Conservation (phyloP, 2,888 invertebrate species). For the Stegophylla sp. region DNA sequence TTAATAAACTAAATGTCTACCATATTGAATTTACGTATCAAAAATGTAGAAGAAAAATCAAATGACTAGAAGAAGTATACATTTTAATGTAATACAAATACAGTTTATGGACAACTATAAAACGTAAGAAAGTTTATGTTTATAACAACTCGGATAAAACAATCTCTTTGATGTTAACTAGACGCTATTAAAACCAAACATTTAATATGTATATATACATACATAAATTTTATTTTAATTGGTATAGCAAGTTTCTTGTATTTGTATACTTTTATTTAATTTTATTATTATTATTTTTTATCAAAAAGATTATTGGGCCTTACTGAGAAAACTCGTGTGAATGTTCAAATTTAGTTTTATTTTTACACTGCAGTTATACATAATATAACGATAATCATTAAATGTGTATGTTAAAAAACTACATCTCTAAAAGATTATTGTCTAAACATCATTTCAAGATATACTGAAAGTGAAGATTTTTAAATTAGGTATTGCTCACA, state of each 20-base stretch:
- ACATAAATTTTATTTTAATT: slow-evolving; percentile 31
- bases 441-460: too few relatives aligned
- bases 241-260: background rate
- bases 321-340: too few relatives aligned
- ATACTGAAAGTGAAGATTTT: too few relatives aligned
- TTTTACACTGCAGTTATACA: background rate
- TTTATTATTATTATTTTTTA: too few relatives aligned
- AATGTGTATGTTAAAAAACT: background rate
- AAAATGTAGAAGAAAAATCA: background rate
- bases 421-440: too few relatives aligned
- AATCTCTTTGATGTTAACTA: slow-evolving; percentile 36
- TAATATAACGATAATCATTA: background rate
- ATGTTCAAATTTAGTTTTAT: too few relatives aligned
- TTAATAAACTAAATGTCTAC: background rate
- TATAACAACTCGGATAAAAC: slow-evolving; percentile 7
- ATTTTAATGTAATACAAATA: background rate
- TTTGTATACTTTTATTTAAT: too few relatives aligned
- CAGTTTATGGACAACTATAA: background rate
- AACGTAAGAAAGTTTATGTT: slow-evolving; percentile 13
- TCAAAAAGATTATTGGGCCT: too few relatives aligned
- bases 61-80: background rate
- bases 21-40: background rate
- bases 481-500: too few relatives aligned
- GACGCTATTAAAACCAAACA: slow-evolving; percentile 25
- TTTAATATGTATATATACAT: slow-evolving; percentile 6